Conservation (phyloP, 2,113 vertebrate genomes). For the Brachionichthys hirsutus region DNA sequence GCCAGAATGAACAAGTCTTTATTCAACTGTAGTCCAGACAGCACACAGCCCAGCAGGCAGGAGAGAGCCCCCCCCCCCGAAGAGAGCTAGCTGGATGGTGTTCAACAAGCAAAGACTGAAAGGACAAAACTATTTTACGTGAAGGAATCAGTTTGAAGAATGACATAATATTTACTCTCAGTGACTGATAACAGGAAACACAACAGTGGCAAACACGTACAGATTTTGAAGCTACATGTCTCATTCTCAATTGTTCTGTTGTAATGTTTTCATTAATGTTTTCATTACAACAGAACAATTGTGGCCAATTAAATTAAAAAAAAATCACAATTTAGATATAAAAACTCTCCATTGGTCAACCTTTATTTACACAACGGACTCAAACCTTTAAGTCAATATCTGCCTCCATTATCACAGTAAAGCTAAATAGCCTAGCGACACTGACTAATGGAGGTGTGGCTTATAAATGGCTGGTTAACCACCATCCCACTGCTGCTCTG, state of each 20-base stretch:
- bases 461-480: background rate
- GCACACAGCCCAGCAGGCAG: constrained; percentile 48
- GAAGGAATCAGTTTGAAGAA: background rate
- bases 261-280: no score
- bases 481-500: background rate
- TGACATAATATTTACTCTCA: background rate
- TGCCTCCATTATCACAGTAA: no score
- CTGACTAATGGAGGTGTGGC: no score
- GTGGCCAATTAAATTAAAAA: background rate
- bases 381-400: no score
- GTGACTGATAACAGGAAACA: background rate
- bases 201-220: no score
- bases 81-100: constrained; percentile 38
- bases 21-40: constrained; percentile 1
- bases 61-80: no score
- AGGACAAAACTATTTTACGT: no score
- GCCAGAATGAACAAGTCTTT: constrained; percentile 53
- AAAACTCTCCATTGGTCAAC: background rate
- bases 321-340: background rate
- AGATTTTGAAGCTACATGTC: no score
- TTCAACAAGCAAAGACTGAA: constrained; percentile 25
- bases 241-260: no score
- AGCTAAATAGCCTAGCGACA: no score
- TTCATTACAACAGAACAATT: no score
- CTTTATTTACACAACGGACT: background rate